Base-by-base conservation (phyloP, 2,888 invertebrate species). In the Leucoptera coffeella region DNA sequence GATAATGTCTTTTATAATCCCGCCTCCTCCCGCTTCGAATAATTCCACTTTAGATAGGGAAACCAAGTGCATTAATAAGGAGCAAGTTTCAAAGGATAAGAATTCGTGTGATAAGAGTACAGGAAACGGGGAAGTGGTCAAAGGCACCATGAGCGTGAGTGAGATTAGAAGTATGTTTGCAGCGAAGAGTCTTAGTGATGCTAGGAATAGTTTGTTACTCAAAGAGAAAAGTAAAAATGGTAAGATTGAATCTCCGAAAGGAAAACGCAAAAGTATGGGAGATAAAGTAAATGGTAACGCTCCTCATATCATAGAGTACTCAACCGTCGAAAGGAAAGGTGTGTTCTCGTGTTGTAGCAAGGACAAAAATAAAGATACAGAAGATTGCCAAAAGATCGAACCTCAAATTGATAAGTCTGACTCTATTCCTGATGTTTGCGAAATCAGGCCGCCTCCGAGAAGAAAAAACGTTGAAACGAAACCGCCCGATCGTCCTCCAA, bases 1-100 rank as follows among this genome's bases (percentile, higher is more conserved):
- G 60, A 85, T 89, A 24, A 81, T 85, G 71, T 85, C 87, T 0
- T 87, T 81, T 40, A 89, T 88, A 33, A 88, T 89, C 46, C 88
- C 88, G 12, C 84, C 83, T 4, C 86, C 86, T 1, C 84, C 85
- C 1, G 73, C 72, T 26, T 62, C 77, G 3, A 75, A 74, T 31
- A 59, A 65, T 14, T 64, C 62, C 3, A 61, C 65, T 9, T 48
- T 61, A 53, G 61, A 58, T 45, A 57, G 58, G 47, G 64, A 65
- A 30, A n/a, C 47, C 20, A 56, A 52, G 39, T 45, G 43, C 14
- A n/a, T n/a, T n/a, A n/a, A n/a, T n/a, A n/a, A n/a, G n/a, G n/a
- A n/a, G n/a, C n/a, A n/a, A n/a, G n/a, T n/a, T n/a, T n/a, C n/a
- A n/a, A n/a, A n/a, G n/a, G n/a, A n/a, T n/a, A n/a, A n/a, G n/a